Evolutionary conservation across 2,797 vertebrate genomes (phyloP).

Genomic region (Tragelaphus oryx): DNA sequence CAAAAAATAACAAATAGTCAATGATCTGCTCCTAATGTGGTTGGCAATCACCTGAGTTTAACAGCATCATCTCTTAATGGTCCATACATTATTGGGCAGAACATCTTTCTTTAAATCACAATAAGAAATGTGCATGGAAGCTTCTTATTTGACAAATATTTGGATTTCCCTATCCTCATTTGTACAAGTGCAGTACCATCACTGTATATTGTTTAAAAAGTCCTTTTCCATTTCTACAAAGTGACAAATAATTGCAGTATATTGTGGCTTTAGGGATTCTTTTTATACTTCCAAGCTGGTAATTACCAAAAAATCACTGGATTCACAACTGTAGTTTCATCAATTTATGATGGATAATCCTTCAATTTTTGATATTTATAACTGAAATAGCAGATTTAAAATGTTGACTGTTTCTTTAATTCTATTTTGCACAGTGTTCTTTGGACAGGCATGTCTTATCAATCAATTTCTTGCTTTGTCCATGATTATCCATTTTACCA

Average conservation of each 20-base stretch:
- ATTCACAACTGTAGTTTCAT: background rate
- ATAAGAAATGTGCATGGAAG: rapidly evolving
- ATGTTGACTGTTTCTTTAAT: background rate
- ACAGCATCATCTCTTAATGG: rapidly evolving
- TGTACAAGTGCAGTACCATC: rapidly evolving
- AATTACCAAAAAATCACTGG: background rate
- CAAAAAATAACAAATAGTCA: background rate
- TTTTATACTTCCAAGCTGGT: background rate
- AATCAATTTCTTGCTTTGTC: background rate
- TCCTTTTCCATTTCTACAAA: background rate
- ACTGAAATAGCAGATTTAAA: background rate
- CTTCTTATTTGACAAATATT: background rate
- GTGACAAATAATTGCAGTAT: background rate
- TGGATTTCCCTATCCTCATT: background rate
- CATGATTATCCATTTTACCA: background rate
- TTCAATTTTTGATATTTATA: background rate
- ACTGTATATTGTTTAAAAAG: background rate
- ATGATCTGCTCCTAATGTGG: background rate
- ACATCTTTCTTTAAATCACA: rapidly evolving
- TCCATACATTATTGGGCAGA: rapidly evolving
- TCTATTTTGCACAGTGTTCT: too few species aligned
- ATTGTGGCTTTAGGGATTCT: background rate
- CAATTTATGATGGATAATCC: too few species aligned
- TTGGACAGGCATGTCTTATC: background rate
- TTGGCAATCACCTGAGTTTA: background rate